Evolutionary conservation across 1,140 invertebrate genomes (phyloP).

Genomic region (Trichonephila clavata): DNA sequence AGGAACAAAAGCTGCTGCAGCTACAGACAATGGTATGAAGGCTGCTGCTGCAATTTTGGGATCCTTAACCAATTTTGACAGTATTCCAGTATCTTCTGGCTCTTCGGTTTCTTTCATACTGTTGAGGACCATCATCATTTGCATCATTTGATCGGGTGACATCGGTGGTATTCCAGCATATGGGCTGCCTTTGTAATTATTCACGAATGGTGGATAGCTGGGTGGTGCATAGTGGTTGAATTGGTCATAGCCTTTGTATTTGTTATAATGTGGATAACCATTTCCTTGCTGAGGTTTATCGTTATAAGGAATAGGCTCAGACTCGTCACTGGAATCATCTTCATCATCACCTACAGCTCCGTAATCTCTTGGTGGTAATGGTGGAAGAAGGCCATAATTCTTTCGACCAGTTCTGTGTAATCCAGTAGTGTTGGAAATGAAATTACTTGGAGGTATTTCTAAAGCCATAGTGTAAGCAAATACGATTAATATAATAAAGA

Average conservation of each 20-base stretch:
- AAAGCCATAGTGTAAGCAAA: background rate
- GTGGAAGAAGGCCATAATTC: background rate
- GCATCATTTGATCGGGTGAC: constrained; percentile 29
- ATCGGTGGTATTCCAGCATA: background rate
- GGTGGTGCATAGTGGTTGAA: background rate
- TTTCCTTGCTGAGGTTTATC: background rate
- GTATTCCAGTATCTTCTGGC: constrained; percentile 8
- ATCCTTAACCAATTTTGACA: constrained; percentile 46
- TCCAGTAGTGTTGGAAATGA: background rate
- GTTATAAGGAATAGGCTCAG: background rate
- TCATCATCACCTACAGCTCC: constrained; percentile 25
- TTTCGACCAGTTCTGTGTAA: constrained; percentile 28
- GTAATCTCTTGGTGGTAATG: background rate
- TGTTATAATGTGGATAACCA: constrained; percentile 4
- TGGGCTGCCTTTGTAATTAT: constrained; percentile 27
- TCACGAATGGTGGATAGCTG: background rate
- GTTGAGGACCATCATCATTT: constrained; percentile 43
- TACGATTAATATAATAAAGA: background rate
- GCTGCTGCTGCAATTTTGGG: constrained; percentile 51
- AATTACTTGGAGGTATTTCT: background rate
- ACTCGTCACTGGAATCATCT: background rate
- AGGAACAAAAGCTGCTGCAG: constrained; percentile 36
- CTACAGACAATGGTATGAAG: constrained; percentile 44
- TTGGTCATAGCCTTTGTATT: constrained; percentile 41
- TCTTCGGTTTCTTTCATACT: background rate